phyloP scores from a whole-genome alignment of 2,113 vertebrate genomes.

The Grantiella picta region DNA sequence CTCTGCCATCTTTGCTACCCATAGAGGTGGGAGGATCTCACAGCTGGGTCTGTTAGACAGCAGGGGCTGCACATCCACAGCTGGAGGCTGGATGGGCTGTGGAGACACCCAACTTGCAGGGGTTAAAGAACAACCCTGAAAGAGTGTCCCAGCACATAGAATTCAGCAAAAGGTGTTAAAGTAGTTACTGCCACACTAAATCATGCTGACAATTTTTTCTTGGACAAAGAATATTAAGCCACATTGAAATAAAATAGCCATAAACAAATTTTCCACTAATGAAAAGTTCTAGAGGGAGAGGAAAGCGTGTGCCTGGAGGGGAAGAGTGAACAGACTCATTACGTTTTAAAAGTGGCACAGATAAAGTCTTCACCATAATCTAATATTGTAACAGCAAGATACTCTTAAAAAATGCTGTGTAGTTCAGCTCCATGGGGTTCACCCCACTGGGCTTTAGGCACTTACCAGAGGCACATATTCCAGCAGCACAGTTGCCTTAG shows the following conservation, averaged over 20 bases:
- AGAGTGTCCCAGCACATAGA: background rate
- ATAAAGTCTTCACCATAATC: background rate
- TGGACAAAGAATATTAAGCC: background rate
- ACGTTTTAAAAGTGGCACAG: background rate
- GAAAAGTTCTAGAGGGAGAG: background rate
- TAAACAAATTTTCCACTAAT: background rate
- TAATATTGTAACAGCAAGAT: background rate
- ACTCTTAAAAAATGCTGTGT: background rate
- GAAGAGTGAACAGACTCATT: background rate
- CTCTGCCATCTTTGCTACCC: background rate
- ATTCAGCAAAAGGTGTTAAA: background rate
- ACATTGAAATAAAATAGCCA: background rate
- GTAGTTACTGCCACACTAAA: background rate
- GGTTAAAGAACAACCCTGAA: background rate
- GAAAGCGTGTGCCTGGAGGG: background rate
- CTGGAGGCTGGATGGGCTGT: background rate
- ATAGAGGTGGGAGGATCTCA: accelerated
- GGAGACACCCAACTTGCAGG: accelerated
- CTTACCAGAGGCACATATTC: background rate
- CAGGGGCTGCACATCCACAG: background rate
- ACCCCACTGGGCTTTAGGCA: background rate
- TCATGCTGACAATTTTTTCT: background rate
- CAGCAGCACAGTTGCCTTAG: background rate
- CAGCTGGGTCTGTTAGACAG: background rate
- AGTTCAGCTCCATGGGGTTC: accelerated